Evolutionary conservation across 2,888 invertebrate species (phyloP).

Genomic region (Labia minor): DNA sequence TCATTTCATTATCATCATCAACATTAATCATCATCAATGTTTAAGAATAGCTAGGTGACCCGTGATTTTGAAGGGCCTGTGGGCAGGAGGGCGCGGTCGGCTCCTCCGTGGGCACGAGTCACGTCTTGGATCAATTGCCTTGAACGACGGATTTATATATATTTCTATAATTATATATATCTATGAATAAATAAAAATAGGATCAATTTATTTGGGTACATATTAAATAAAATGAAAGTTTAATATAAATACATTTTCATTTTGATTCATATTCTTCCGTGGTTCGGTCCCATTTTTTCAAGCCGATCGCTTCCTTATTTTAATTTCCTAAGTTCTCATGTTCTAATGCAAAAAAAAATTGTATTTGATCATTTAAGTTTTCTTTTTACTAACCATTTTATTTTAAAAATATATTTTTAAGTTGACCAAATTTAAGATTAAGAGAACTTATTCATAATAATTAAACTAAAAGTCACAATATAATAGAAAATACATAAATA

Average conservation of each 20-base stretch:
- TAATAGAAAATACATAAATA: constrained; percentile 2
- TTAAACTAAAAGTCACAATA: background rate
- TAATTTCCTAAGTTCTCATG: background rate
- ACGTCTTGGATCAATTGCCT: background rate
- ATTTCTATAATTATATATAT: constrained; percentile 4
- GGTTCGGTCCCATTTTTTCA: background rate
- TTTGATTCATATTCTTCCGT: background rate
- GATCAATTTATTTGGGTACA: background rate
- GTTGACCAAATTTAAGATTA: background rate
- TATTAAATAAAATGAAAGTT: too few relatives aligned
- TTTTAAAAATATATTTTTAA: background rate
- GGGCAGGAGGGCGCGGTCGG: background rate
- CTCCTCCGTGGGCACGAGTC: background rate
- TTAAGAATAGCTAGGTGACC: constrained; percentile 2
- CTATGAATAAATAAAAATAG: background rate
- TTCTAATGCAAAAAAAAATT: background rate
- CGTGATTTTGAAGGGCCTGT: background rate
- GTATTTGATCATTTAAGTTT: background rate
- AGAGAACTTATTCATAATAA: background rate
- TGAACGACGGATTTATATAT: background rate
- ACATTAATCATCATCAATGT: background rate
- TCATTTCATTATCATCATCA: too few relatives aligned
- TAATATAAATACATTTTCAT: background rate
- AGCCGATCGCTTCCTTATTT: constrained; percentile 13
- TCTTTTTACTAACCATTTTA: background rate